Evolutionary conservation across 2,797 vertebrate species (phyloP).

Genomic region (Scolopax rusticola): DNA sequence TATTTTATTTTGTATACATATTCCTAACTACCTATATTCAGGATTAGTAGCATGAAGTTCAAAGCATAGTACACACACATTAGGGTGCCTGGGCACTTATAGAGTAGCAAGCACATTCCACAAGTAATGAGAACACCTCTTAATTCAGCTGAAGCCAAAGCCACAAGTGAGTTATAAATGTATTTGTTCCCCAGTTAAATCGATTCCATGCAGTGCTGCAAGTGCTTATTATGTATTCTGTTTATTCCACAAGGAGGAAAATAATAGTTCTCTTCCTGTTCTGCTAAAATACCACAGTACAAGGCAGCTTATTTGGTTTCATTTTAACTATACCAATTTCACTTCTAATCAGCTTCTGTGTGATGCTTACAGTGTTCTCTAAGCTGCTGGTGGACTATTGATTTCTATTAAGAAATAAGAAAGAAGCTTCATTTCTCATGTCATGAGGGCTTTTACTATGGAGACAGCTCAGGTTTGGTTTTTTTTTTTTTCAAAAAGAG

Average conservation of each 20-base stretch:
- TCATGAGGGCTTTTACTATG: neutral
- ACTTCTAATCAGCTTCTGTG: constrained; percentile 12
- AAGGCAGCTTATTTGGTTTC: constrained; percentile 44
- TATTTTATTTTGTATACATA: neutral
- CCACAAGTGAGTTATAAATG: constrained; percentile 63
- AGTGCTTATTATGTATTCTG: constrained; percentile 53
- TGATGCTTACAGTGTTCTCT: neutral
- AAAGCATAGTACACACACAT: neutral
- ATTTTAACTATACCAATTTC: constrained; percentile 30
- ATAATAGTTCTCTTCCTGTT: constrained; percentile 39
- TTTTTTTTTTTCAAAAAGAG: neutral
- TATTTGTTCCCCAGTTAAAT: constrained; percentile 68
- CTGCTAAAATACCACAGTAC: constrained; percentile 3
- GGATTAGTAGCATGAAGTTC: neutral
- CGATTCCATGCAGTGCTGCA: constrained; percentile 55
- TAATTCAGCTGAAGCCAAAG: constrained; percentile 53
- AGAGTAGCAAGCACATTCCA: neutral
- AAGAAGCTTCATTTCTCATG: neutral
- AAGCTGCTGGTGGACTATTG: neutral
- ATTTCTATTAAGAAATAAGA: neutral
- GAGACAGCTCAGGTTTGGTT: neutral
- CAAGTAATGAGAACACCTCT: constrained; percentile 53
- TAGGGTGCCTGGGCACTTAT: neutral
- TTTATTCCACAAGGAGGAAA: constrained; percentile 64
- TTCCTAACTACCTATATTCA: neutral